A percentile compares a stretch with the other conserved stretches of the same genome.
Evolutionary conservation across 2,888 invertebrate species (phyloP).

Genomic region (Ophion costatus): DNA sequence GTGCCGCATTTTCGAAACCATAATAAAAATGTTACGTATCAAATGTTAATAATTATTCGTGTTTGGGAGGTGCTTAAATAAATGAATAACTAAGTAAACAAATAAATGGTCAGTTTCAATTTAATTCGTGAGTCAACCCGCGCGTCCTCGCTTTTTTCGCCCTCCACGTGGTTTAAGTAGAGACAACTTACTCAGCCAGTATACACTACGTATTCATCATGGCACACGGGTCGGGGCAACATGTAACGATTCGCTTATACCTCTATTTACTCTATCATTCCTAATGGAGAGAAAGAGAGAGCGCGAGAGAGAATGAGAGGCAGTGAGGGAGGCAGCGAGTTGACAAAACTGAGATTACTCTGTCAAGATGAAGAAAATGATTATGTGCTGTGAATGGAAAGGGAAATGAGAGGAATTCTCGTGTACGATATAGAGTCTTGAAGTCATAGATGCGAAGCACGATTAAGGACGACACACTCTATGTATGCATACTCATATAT

Average conservation of each 20-base stretch:
- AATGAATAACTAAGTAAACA: not conserved
- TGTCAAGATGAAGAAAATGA: constrained; percentile 33
- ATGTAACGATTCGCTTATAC: not conserved
- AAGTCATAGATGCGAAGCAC: not conserved
- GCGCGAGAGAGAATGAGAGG: not conserved
- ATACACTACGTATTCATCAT: not conserved
- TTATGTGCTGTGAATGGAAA: not conserved
- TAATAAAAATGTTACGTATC: not conserved
- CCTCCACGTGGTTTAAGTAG: not conserved
- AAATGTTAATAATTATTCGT: not conserved
- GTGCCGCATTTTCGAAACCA: too few species aligned
- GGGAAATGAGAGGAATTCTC: constrained; percentile 22
- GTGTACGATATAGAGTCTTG: not conserved
- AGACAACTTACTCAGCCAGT: not conserved
- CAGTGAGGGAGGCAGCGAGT: not conserved
- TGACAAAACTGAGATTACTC: constrained; percentile 12
- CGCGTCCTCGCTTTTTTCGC: not conserved
- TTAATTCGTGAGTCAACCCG: too few species aligned
- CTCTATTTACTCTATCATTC: not conserved
- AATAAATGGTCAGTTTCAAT: not conserved
- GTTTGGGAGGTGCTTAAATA: not conserved
- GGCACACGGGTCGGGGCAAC: not conserved
- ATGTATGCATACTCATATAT: not conserved
- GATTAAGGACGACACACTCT: not conserved
- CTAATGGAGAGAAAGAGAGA: not conserved